Base-by-base conservation (phyloP, 2,113 vertebrate genomes). In the Carassius gibelio region DNA sequence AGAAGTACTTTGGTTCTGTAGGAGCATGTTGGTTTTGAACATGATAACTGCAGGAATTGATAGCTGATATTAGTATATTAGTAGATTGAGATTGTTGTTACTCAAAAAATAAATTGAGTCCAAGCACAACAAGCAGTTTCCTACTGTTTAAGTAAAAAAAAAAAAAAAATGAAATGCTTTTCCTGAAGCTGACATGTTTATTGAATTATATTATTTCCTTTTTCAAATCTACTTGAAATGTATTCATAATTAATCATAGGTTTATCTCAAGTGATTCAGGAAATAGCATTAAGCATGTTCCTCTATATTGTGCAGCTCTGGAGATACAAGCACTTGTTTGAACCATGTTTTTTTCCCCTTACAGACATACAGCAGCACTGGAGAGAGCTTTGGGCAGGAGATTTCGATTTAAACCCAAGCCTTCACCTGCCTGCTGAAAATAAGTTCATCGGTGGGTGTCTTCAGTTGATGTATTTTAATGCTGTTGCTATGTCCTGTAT, bases 351-450 rank as follows among this genome's bases (percentile, higher is more conserved):
- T 1, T 75, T 72, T 71, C 36, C 36, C 7, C 4, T 48, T 81
- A 3, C 86, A 99, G 98, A 97, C 92, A 90, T 99, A 84, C 92
- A 95, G 90, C 92, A 90, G 81, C 91, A 94, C 88, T 99, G 98
- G 98, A 94, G 93, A 88, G 92, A 96, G 88, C 90, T 93, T 0
- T 99, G 98, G 98, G 93, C 91, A 23, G 93, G 91, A 88, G 93
- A 97, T 92, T 96, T 97, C 34, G 90, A 95, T 86, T 94, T 95
- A 89, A 98, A 95, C 92, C 71, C 85, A 50, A 96, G 97, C 76
- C 95, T 99, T 88, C 96, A 97, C 89, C 96, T 98, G 84, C 98
- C 98, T 69, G 95, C 93, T 86, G 96, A 98, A 92, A 99, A 99
- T 90, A 96, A 96, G 90, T 99, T 97, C 84, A 99, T 99, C 87